A percentile compares a stretch with the other conserved stretches of the same genome.
phyloP scores from a whole-genome alignment of 2,888 invertebrate species.

The Perizoma affinitatum region DNA sequence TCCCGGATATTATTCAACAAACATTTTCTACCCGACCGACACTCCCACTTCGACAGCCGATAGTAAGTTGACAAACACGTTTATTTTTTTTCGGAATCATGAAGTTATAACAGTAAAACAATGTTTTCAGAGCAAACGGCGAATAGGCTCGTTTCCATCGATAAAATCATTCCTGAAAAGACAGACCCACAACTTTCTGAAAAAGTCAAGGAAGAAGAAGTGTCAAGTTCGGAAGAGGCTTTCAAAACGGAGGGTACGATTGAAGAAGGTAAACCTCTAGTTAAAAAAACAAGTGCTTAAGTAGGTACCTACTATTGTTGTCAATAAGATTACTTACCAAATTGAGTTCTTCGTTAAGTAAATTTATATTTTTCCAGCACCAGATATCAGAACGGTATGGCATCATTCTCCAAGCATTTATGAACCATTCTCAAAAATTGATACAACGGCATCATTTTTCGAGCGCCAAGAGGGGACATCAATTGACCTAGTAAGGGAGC shows the following conservation, averaged over 20 bases:
- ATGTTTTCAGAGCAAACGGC: conserved; percentile 41
- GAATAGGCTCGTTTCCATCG: conserved; percentile 14
- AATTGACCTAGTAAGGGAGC: conserved; percentile 35
- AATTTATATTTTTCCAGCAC: not conserved
- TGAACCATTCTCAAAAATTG: conserved; percentile 62
- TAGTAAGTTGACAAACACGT: conserved; percentile 51
- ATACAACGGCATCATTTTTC: conserved; percentile 44
- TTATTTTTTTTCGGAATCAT: conserved; percentile 13
- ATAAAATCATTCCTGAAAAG: conserved; percentile 55
- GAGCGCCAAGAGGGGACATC: conserved; percentile 34
- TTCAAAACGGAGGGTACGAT: conserved; percentile 49
- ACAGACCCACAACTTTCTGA: conserved; percentile 66
- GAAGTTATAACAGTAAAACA: conserved; percentile 6
- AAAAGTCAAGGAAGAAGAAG: conserved; percentile 88
- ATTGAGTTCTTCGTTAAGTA: too few relatives aligned
- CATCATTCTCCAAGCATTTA: conserved; percentile 51
- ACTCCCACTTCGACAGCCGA: conserved; percentile 53
- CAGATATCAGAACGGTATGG: conserved; percentile 45
- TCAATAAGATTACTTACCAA: too few relatives aligned
- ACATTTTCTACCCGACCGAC: conserved; percentile 69
- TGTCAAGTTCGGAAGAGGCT: conserved; percentile 90
- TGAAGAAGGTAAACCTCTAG: conserved; percentile 41
- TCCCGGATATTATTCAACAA: conserved; percentile 73
- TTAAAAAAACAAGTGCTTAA: too few relatives aligned
- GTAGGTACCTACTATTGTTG: too few relatives aligned